A percentile compares a stretch with the other conserved stretches of the same genome.
Conservation (phyloP, 2,888 invertebrate genomes). For the Cheiracanthium punctorium region DNA sequence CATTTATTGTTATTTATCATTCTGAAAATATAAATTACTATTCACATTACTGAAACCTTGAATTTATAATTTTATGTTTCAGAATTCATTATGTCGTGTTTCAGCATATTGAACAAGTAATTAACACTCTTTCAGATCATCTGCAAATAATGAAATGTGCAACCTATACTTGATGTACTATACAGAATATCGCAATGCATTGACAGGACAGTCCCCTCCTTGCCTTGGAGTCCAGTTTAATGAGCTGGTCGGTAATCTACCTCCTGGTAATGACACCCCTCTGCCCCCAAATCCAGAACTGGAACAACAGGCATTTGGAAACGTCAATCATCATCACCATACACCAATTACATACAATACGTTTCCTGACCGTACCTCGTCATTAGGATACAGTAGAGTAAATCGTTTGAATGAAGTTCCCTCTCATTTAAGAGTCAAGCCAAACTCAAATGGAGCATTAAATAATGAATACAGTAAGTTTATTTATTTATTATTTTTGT, state of each 20-base stretch:
- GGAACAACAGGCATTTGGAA: conserved; percentile 76
- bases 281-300: conserved; percentile 78
- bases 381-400: neutral
- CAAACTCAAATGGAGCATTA: conserved; percentile 8
- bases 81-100: no score
- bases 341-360: conserved; percentile 8
- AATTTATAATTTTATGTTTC: no score
- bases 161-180: conserved; percentile 79
- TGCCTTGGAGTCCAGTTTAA: conserved; percentile 73
- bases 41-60: no score
- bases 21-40: no score
- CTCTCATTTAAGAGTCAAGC: neutral
- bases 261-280: conserved; percentile 76
- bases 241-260: conserved; percentile 74
- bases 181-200: conserved; percentile 74
- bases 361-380: neutral
- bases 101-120: no score
- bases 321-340: conserved; percentile 29
- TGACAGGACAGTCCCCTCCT: conserved; percentile 72
- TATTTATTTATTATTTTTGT: neutral
- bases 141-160: conserved; percentile 79
- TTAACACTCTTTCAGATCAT: conserved; percentile 74
- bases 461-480: conserved; percentile 64
- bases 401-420: neutral
- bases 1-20: neutral